phyloP scores from a whole-genome alignment of 2,888 invertebrate species.

The Mechanitis messenoides region DNA sequence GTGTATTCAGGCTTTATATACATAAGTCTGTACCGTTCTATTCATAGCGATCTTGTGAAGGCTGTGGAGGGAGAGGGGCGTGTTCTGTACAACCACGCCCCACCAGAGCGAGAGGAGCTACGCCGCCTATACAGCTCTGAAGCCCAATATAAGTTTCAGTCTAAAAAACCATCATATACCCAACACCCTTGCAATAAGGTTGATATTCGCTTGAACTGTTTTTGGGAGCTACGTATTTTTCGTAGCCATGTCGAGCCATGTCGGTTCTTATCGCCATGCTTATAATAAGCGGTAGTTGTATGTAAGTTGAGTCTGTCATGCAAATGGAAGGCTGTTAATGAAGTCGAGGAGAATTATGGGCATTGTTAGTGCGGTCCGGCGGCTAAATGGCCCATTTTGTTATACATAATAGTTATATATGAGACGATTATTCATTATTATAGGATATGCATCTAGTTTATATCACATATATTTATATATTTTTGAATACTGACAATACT shows the following conservation, averaged over 20 bases:
- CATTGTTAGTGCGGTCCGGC: conserved; percentile 70
- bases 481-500: no score
- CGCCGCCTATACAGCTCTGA: conserved; percentile 58
- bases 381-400: conserved; percentile 69
- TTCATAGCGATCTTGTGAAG: conserved; percentile 32
- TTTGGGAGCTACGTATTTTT: conserved; percentile 15
- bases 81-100: conserved; percentile 59
- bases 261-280: conserved; percentile 47
- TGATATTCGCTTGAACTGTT: conserved; percentile 35
- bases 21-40: conserved; percentile 13
- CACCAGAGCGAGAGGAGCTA: conserved; percentile 55
- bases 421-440: conserved; percentile 56
- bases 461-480: no score
- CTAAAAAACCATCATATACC: conserved; percentile 24
- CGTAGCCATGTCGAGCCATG: conserved; percentile 43
- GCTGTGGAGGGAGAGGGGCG: conserved; percentile 49
- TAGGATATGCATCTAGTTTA: conserved; percentile 39
- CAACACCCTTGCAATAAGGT: conserved; percentile 38
- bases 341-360: conserved; percentile 74
- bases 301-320: conserved; percentile 61
- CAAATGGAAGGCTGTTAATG: conserved; percentile 76
- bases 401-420: conserved; percentile 72
- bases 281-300: conserved; percentile 53
- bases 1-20: not conserved
- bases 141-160: conserved; percentile 39